Base-by-base conservation (phyloP, 2,888 invertebrate species). In the Carterocephalus palaemon region DNA sequence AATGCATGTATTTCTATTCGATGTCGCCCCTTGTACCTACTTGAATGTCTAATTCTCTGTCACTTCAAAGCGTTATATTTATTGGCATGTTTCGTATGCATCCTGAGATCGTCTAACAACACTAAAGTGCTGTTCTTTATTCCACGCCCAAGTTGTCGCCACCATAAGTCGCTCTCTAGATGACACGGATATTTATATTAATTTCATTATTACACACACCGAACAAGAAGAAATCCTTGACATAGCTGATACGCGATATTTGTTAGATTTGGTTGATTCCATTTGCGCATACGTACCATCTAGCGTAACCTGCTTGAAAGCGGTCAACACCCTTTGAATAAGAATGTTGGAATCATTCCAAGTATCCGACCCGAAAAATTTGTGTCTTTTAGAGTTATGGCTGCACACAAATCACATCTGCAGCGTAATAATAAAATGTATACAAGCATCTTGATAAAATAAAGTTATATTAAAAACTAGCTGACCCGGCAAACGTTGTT, bases 311-410 rank as follows among this genome's bases (percentile, higher is more conserved):
- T 23, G 15, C 22, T 31, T 20, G 15, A 16, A 22, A 31, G 29
- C 22, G 31, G 39, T 40, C 39, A 31, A 31, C 22, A 31, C 22
- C 39, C 39, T 40, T 23, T 31, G 31, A 40, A 31, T 40, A 40
- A 23, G 12, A 10, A 31, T 15, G 4, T 39, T 40, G 31, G 39
- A 40, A 31, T n/a, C 16, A 22, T 19, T 40, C 31, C 39, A 40
- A 40, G 22, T 22, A 16, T 31, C 22, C 31, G 31, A 40, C 20
- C 13, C 29, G 39, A 39, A 39, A 39, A 39, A 39, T 31, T 20
- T 12, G 9, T 23, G 16, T 20, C 28, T 39, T 22, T 22, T 38
- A 29, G 28, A 29, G 39, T 29, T 29, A 39, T 39, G n/a, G 8
- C 7, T 39, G 39, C 13, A 20, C 20, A 29, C 39, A 13, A 29